Evolutionary conservation across 2,797 vertebrate genomes (phyloP), one percentile per base, ranked within the genome.

Genomic region (Pteronotus mesoamericanus): DNA sequence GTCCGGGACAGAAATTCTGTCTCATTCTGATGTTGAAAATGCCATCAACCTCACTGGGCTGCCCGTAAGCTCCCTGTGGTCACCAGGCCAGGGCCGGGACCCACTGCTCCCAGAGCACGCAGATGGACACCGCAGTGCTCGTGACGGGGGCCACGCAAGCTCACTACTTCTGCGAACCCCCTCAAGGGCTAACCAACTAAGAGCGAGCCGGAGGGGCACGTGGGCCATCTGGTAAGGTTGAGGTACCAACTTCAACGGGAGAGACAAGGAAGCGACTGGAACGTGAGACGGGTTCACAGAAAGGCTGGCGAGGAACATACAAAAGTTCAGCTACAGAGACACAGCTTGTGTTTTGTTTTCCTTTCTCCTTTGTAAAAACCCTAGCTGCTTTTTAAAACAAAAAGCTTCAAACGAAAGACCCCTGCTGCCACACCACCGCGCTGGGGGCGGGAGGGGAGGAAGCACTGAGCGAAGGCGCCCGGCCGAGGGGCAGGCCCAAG

Each of bases 321-420:
- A 96, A 96, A 98, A 97, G 97, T 98, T 97, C 96, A 95, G 97
- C 98, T 98, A 92, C 95, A 96, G 95, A 98, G 97, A 98, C 85
- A 96, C 44, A 97, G 97, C 97, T 94, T 96, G 93, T 74, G 26
- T 55, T 88, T 87, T 91, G 88, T 95, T 83, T 96, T 93, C 89
- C 95, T 78, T 93, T 79, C 92, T 86, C 92, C 95, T 95, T 64
- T 59, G 97, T 98, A 97, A 98, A 98, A 98, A 98, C 98, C 96
- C 95, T 85, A 96, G 97, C 97, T 98, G 98, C 97, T 98, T 98
- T 96, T 98, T 98, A 98, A 97, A 98, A 98, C 93, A 96, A 98
- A 98, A 97, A 97, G 95, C 95, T 97, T 98, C 95, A 75, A 96
- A 97, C 97, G 95, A 82, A 91, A 96, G 22, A 92, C 88, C 94